Percentiles rank a stretch among this genome's conserved stretches.
Conservation (phyloP, 2,113 vertebrate species). For the Labeo rohita region DNA sequence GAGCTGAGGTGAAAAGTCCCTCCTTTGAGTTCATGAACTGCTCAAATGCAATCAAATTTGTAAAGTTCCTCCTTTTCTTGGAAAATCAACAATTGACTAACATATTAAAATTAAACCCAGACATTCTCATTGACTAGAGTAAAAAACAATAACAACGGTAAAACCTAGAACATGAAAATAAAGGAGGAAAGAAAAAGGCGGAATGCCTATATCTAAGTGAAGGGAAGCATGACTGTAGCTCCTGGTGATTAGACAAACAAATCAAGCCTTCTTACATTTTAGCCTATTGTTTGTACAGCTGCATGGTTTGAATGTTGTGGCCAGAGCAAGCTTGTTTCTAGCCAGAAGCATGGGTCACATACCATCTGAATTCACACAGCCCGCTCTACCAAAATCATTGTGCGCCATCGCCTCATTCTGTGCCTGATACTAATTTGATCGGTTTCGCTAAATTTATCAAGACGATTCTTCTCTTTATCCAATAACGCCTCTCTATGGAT, state of each 20-base stretch:
- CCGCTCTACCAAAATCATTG: constrained; percentile 16
- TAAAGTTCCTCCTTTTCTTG: background rate
- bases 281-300: constrained; percentile 60
- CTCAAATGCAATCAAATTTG: background rate
- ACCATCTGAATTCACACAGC: constrained; percentile 22
- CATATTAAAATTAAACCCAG: background rate
- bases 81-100: constrained; percentile 6
- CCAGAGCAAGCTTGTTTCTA: constrained; percentile 41
- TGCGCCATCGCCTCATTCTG: background rate
- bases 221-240: constrained; percentile 48
- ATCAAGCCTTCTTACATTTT: constrained; percentile 44
- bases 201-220: constrained; percentile 21
- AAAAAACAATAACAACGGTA: background rate
- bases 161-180: constrained; percentile 21
- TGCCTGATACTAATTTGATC: constrained; percentile 25
- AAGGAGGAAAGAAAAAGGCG: background rate
- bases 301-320: constrained; percentile 41
- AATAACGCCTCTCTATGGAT: constrained; percentile 47
- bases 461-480: constrained; percentile 30
- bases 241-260: constrained; percentile 52
- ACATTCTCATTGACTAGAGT: background rate
- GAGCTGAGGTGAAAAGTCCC: constrained; percentile 5
- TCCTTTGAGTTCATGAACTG: background rate
- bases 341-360: constrained; percentile 42
- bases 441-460: constrained; percentile 28